A percentile compares a stretch with the other conserved stretches of the same genome.
phyloP scores from a whole-genome alignment of 1,140 invertebrate species.

The Lethrus apterus region DNA sequence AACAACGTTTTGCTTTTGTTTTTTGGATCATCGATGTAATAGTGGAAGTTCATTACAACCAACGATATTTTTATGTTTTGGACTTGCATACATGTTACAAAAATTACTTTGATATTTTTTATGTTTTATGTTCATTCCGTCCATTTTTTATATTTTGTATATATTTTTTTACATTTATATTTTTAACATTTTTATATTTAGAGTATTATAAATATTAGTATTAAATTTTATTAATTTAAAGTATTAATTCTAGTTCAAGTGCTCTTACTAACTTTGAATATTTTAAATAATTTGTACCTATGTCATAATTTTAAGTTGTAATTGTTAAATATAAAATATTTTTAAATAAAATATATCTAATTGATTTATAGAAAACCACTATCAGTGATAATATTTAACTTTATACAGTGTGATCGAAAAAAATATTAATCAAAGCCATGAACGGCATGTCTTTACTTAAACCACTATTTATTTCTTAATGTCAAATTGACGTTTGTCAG shows the following conservation, averaged over 20 bases:
- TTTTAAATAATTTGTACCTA: background rate
- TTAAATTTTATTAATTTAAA: background rate
- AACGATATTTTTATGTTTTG: background rate
- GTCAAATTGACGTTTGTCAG: too few relatives aligned
- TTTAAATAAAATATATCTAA: background rate
- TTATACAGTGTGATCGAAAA: too few relatives aligned
- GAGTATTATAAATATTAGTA: background rate
- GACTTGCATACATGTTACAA: background rate
- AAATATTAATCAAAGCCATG: too few relatives aligned
- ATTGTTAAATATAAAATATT: background rate
- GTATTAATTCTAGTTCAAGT: background rate
- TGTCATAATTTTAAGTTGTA: background rate
- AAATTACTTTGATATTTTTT: background rate
- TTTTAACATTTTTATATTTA: background rate
- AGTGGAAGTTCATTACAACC: constrained; percentile 17
- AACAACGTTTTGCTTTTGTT: constrained; percentile 85
- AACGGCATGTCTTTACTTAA: too few relatives aligned
- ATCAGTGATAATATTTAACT: background rate
- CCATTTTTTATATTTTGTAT: too few relatives aligned
- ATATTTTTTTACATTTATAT: background rate
- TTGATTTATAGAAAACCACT: background rate
- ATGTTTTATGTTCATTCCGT: too few relatives aligned
- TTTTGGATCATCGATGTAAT: constrained; percentile 85
- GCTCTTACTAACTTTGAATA: background rate
- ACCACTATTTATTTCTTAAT: too few relatives aligned